Conservation (phyloP, 1,140 invertebrate genomes). For the Tetramorium simillimum region DNA sequence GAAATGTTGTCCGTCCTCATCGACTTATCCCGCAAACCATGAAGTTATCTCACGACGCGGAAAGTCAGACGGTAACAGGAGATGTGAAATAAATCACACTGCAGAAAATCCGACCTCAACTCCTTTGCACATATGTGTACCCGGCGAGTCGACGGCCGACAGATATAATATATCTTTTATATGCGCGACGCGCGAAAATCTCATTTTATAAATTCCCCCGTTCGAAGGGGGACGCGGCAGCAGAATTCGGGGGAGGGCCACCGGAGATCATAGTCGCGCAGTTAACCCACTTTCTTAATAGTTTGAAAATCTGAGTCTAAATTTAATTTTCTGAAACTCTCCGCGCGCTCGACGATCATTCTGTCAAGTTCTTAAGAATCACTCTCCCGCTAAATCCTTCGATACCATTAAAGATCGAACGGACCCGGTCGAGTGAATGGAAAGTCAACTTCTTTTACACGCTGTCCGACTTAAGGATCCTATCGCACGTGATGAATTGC, state of each 20-base stretch:
- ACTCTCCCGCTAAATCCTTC: not conserved
- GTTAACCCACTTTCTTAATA: conserved; percentile 6
- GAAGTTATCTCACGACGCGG: not conserved
- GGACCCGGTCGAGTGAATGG: not conserved
- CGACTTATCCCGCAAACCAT: not conserved
- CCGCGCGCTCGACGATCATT: not conserved
- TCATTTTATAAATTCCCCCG: not conserved
- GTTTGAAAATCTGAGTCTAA: not conserved
- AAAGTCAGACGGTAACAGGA: conserved; percentile 7
- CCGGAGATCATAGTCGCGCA: not conserved
- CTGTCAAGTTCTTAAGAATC: not conserved
- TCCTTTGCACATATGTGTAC: not conserved
- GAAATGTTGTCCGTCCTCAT: not conserved
- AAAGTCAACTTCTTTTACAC: not conserved
- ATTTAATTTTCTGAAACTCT: conserved; percentile 1
- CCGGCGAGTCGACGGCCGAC: not conserved
- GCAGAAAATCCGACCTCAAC: conserved; percentile 3
- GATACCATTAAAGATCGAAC: not conserved
- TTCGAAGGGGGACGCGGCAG: not conserved
- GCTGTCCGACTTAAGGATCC: not conserved
- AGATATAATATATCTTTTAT: conserved; percentile 33
- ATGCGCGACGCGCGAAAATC: conserved; percentile 4
- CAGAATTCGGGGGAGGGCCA: not conserved
- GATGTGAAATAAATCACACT: conserved; percentile 29
- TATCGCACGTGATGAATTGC: not conserved